Percentiles rank a stretch among this genome's conserved stretches.
Conservation (phyloP, 2,888 invertebrate species). For the Thalpophila matura region DNA sequence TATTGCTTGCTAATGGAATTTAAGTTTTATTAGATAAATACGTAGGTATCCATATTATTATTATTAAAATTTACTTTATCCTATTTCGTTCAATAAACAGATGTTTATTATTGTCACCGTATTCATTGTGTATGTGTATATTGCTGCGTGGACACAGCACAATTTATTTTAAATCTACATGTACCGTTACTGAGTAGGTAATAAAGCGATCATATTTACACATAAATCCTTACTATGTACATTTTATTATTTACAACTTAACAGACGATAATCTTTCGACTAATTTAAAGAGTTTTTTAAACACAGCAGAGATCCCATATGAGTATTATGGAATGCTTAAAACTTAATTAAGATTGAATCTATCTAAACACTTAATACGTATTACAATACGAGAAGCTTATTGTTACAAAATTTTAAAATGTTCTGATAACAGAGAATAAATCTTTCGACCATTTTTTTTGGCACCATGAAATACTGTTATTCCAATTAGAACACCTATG, state of each 20-base stretch:
- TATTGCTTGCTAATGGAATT: slow-evolving; percentile 29
- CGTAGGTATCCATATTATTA: slow-evolving; percentile 31
- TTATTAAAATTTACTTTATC: slow-evolving; percentile 52
- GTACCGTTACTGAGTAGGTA: slow-evolving; percentile 48
- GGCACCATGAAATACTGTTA: slow-evolving; percentile 3
- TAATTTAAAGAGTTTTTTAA: slow-evolving; percentile 86
- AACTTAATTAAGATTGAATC: slow-evolving; percentile 87
- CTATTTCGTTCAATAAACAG: slow-evolving; percentile 78
- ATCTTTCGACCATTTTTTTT: slow-evolving; percentile 54
- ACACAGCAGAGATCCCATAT: slow-evolving; percentile 90
- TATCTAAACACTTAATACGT: slow-evolving; percentile 82
- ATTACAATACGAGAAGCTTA: slow-evolving; percentile 81
- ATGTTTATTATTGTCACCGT: slow-evolving; percentile 87
- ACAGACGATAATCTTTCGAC: slow-evolving; percentile 80
- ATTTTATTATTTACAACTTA: slow-evolving; percentile 80
- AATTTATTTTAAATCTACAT: slow-evolving; percentile 40
- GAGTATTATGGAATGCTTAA: slow-evolving; percentile 89
- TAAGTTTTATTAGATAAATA: slow-evolving; percentile 19
- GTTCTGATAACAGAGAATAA: slow-evolving; percentile 69
- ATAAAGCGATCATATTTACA: slow-evolving; percentile 84
- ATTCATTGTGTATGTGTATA: slow-evolving; percentile 74
- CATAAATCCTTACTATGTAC: slow-evolving; percentile 73
- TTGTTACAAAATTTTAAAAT: slow-evolving; percentile 66
- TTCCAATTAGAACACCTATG: neutral
- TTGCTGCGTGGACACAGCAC: slow-evolving; percentile 44